Conservation (phyloP, 1,140 invertebrate species). For the Heterodera schachtii region DNA sequence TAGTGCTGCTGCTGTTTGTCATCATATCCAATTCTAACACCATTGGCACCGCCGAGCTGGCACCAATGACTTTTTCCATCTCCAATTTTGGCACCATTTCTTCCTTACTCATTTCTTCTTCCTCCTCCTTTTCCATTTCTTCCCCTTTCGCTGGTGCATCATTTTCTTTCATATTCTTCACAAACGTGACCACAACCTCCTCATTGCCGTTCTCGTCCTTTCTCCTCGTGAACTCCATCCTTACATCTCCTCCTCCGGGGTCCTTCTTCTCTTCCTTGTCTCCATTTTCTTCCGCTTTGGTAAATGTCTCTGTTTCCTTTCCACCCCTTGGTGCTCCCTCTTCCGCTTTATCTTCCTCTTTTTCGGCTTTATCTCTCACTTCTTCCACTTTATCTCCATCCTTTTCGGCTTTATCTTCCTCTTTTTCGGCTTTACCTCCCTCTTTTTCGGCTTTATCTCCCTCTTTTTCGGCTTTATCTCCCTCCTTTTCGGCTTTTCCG, state of each 20-base stretch:
- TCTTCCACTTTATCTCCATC: no score
- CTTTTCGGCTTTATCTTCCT: no score
- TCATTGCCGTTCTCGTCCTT: background rate
- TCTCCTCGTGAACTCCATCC: background rate
- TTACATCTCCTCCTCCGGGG: background rate
- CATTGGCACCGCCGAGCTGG: background rate
- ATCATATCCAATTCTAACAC: no score
- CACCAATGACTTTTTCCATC: background rate
- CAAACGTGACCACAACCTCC: background rate
- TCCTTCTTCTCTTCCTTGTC: background rate
- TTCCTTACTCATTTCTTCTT: background rate
- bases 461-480: background rate
- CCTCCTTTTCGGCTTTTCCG: no score
- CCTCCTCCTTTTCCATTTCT: no score
- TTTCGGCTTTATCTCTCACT: no score
- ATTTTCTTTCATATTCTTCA: background rate
- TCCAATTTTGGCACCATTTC: background rate
- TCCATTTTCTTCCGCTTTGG: background rate
- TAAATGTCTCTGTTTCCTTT: background rate
- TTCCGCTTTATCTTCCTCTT: no score
- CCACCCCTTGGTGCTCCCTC: no score
- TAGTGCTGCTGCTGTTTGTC: background rate
- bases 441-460: background rate
- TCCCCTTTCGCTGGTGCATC: background rate
- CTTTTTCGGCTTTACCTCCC: background rate